phyloP scores from a whole-genome alignment of 2,113 vertebrate species.

The Bufo gargarizans region DNA sequence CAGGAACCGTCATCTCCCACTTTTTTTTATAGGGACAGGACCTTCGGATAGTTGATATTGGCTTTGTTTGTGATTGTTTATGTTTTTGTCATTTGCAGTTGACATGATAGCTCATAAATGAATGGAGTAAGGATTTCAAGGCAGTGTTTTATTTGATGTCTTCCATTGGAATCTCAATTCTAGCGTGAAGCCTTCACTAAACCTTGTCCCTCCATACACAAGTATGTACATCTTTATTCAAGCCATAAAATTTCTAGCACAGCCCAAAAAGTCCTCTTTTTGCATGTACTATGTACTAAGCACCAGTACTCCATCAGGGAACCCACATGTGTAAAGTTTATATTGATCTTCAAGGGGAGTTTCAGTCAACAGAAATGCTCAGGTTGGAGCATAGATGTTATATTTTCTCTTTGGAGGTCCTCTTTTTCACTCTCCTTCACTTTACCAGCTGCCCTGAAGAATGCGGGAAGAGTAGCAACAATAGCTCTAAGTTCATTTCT shows the following conservation, averaged over 20 bases:
- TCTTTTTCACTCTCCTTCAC: background rate
- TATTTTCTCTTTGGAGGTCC: background rate
- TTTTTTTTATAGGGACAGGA: background rate
- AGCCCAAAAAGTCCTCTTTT: background rate
- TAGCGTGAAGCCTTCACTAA: background rate
- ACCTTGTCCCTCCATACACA: background rate
- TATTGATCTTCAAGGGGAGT: background rate
- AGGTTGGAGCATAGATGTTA: background rate
- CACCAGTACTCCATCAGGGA: background rate
- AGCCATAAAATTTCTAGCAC: background rate
- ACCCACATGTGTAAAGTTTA: constrained; percentile 1
- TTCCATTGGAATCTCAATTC: background rate
- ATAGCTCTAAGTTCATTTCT: background rate
- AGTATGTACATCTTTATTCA: background rate
- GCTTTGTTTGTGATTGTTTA: constrained; percentile 10
- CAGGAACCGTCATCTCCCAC: background rate
- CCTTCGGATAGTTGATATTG: background rate
- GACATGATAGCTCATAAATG: constrained; percentile 20
- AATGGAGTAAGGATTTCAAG: background rate
- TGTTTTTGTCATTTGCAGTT: constrained; percentile 17
- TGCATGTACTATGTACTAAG: background rate
- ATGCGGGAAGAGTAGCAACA: background rate
- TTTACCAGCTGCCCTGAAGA: background rate
- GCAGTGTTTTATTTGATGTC: constrained; percentile 2
- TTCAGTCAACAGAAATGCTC: background rate